Evolutionary conservation across 2,888 invertebrate genomes (phyloP), one percentile per base, ranked within the genome.

Genomic region (Subacronicta megacephala): DNA sequence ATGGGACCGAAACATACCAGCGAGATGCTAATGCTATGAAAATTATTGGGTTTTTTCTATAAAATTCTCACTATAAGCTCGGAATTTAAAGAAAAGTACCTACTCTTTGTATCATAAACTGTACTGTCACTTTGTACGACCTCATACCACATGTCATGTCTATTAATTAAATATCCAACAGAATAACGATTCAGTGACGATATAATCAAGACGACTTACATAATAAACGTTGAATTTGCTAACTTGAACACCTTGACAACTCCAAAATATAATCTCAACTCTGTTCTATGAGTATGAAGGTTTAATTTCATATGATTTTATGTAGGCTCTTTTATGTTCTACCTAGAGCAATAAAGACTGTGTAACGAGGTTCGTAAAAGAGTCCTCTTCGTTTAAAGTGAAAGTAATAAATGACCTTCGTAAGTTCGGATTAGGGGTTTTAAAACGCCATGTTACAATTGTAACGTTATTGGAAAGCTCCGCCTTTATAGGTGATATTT

Each of bases 321-420:
- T 20, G 20, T 51, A 52, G 60, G 52, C 60, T 60, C 61, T 78
- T 83, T 80, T 75, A 76, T 77, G 70, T 69, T 62, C 68, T 76
- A 82, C 80, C 79, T 80, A 62, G 35, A 63, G 76, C 65, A 72
- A 78, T 85, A 84, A 84, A 84, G 76, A 70, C 62, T 60, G 65
- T 73, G 77, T 80, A 85, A 83, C 75, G 80, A 79, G 78, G 65
- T 72, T 62, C 72, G 62, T 80, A 74, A 81, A 75, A 74, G 73
- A 78, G 71, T 82, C 75, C 74, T 74, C 62, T 82, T 80, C 84
- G 82, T 85, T 84, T 83, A 82, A 81, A 76, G 71, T 68, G 67
- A 78, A 76, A 75, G 81, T 82, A 72, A 85, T 81, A 81, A 83
- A 85, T 81, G 77, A 68, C 54, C 51, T 62, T 56, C 62, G 67